phyloP scores from a whole-genome alignment of 2,113 vertebrate species.

The Cheirogaleus medius region DNA sequence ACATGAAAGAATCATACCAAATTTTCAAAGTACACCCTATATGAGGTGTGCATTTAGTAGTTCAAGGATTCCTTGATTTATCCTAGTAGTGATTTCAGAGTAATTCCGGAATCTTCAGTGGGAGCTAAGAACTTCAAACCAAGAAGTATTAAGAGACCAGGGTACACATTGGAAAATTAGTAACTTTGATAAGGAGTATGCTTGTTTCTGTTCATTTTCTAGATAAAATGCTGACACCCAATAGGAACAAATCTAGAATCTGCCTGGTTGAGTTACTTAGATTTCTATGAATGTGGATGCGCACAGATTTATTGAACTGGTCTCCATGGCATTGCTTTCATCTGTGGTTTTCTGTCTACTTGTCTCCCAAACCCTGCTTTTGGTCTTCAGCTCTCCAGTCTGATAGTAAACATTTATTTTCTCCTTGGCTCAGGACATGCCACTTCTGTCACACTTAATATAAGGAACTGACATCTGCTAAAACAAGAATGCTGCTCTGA shows the following conservation, averaged over 20 bases:
- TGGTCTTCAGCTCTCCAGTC: neutral
- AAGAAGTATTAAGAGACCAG: neutral
- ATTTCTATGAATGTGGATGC: neutral
- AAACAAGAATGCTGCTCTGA: neutral
- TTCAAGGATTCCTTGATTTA: neutral
- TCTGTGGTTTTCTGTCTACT: neutral
- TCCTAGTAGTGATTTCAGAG: neutral
- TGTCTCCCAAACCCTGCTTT: neutral
- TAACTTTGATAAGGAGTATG: neutral
- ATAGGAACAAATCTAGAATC: slow-evolving; percentile 47
- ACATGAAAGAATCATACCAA: neutral
- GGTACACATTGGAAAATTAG: neutral
- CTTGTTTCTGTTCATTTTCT: neutral
- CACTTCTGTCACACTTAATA: slow-evolving; percentile 49
- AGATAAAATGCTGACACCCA: neutral
- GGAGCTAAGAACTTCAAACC: neutral
- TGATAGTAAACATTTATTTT: slow-evolving; percentile 49
- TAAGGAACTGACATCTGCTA: neutral
- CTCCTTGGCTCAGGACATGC: slow-evolving; percentile 8
- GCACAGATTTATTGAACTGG: neutral
- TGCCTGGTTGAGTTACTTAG: slow-evolving; percentile 45
- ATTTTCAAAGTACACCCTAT: neutral
- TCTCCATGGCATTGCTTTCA: slow-evolving; percentile 34
- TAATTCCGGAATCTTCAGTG: neutral
- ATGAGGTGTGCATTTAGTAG: neutral